Percentiles rank a stretch among this genome's conserved stretches.
Evolutionary conservation across 2,113 vertebrate genomes (phyloP).

Genomic region (Corythaeola cristata): DNA sequence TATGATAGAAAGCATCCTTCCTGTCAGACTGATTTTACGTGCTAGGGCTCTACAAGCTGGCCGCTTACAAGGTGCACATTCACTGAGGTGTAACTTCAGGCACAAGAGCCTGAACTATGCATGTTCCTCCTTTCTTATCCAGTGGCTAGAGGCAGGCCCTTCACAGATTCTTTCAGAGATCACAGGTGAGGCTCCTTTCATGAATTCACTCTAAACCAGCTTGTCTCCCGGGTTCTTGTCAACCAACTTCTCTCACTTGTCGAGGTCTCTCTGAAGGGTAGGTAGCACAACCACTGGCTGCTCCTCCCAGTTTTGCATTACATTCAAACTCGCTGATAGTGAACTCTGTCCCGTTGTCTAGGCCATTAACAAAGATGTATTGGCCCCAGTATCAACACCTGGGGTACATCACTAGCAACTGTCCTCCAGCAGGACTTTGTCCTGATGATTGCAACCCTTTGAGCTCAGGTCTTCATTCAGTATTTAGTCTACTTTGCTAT

Average conservation of each 20-base stretch:
- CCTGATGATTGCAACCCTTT: background rate
- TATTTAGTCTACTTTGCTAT: background rate
- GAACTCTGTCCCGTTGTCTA: background rate
- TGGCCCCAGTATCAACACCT: background rate
- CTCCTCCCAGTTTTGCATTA: background rate
- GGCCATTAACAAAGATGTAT: background rate
- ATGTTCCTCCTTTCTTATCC: background rate
- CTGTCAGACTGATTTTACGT: background rate
- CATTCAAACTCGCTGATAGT: background rate
- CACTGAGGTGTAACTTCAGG: background rate
- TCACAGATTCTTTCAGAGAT: background rate
- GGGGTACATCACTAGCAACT: background rate
- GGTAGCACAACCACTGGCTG: background rate
- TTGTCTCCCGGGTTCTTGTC: background rate
- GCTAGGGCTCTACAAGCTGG: background rate
- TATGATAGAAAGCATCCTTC: constrained; percentile 14
- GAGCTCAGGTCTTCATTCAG: background rate
- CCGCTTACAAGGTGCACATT: background rate
- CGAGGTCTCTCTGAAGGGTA: background rate
- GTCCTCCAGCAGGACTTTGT: background rate
- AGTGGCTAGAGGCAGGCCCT: background rate
- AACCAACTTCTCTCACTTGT: background rate
- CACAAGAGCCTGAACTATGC: background rate
- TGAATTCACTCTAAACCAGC: background rate
- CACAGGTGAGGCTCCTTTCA: background rate